Base-by-base conservation (phyloP, 2,797 vertebrate genomes). In the Glossophaga mutica region DNA sequence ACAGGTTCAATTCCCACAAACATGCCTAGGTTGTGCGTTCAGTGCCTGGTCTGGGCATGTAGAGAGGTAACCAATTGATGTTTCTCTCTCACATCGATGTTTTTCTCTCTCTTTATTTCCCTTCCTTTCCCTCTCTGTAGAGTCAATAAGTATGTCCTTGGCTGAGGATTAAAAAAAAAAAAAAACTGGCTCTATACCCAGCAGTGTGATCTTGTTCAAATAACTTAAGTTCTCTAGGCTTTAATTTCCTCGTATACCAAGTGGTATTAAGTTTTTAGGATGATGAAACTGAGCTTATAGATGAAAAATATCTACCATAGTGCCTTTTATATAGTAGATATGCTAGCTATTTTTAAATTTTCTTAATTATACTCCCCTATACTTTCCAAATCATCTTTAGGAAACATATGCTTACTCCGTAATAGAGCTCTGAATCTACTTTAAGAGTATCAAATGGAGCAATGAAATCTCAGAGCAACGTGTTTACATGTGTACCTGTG, bases 241-340 rank as follows among this genome's bases (percentile, higher is more conserved):
- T 83, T 67, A 74, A 71, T 89, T 83, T 87, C 21, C 34, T 87
- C 52, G 19, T 91, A 83, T 96, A 34, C 22, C 37, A 87, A 68
- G 37, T 95, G 82, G 42, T 22, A 76, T 76, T 81, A 90, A 81
- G n/a, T 81, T 92, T 32, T 87, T 85, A 86, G 32, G 24, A 67
- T 85, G 26, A 73, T 93, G 46, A 96, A 95, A 88, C 77, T 21
- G 39, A 94, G 46, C 65, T 87, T 85, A 50, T 18, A 85, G 70
- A 81, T 44, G 21, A 57, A 92, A 90, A 84, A 73, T 94, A 90
- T 77, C 90, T 70, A 92, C 50, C 65, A 70, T 2, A 86, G 68
- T 70, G 46, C 59, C 50, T 78, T 44, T 62, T 93, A 88, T 34
- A 73, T 57, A 86, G 42, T 73, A 89, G 16, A 65, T 95, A 86